These are phyloP conservation scores for Dendroctonus valens DNA, from an alignment of 1,140 invertebrate genomes.

Conservation along the genomic window DNA sequence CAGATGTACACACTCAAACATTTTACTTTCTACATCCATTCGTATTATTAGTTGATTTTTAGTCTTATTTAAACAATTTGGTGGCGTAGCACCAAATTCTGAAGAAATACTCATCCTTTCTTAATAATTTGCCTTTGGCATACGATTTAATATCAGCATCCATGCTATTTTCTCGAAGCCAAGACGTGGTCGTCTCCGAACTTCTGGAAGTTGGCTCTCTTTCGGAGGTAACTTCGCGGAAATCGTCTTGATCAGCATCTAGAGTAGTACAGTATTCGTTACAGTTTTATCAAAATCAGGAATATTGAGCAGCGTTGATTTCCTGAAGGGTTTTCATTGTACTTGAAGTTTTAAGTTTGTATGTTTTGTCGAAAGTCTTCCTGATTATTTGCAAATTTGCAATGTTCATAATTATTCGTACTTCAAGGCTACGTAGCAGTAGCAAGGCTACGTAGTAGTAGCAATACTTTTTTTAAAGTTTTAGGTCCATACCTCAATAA, in stretches of 20 bases:
- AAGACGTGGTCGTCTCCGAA: conserved; percentile 89
- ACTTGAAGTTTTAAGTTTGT: too few species aligned
- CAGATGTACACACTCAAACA: conserved; percentile 3
- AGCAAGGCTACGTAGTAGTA: too few species aligned
- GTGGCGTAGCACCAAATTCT: conserved; percentile 85
- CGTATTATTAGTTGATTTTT: background rate
- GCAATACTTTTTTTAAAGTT: too few species aligned
- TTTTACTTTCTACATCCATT: conserved; percentile 7
- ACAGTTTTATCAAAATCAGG: background rate
- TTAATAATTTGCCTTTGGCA: conserved; percentile 74
- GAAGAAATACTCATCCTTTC: conserved; percentile 93
- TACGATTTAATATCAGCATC: conserved; percentile 89
- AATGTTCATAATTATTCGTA: too few species aligned
- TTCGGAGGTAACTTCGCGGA: conserved; percentile 60
- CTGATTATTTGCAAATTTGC: too few species aligned
- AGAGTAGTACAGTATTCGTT: conserved; percentile 4
- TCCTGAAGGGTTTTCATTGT: too few species aligned
- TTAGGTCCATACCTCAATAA: too few species aligned
- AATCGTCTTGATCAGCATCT: conserved; percentile 53
- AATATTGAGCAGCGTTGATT: too few species aligned
- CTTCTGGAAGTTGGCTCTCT: conserved; percentile 75
- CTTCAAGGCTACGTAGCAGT: too few species aligned
- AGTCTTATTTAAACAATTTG: conserved; percentile 71
- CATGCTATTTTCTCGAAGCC: conserved; percentile 88
- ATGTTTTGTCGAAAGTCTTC: too few species aligned